phyloP scores from a whole-genome alignment of 2,113 vertebrate genomes.

The Gobio gobio region DNA sequence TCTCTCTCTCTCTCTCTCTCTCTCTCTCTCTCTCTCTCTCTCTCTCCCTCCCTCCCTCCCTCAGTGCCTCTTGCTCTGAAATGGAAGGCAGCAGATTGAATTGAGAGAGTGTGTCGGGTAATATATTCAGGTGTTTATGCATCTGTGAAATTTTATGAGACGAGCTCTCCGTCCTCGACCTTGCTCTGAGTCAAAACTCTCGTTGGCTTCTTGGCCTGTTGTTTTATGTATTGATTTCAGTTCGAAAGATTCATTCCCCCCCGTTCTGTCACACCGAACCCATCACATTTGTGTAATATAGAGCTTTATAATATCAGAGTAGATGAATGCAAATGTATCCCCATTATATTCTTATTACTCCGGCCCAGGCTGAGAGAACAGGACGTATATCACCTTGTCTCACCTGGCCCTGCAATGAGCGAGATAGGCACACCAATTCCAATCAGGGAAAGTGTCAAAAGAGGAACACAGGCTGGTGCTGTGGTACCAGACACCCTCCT shows the following conservation, averaged over 20 bases:
- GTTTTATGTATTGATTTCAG: slow-evolving; percentile 50
- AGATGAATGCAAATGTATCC: slow-evolving; percentile 21
- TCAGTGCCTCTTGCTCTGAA: background rate
- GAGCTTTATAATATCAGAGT: slow-evolving; percentile 40
- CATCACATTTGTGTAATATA: slow-evolving; percentile 44
- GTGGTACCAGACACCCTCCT: background rate
- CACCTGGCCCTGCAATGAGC: background rate
- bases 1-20: background rate
- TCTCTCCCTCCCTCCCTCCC: background rate
- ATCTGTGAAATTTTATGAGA: slow-evolving; percentile 44
- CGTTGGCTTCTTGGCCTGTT: slow-evolving; percentile 39
- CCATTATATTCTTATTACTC: slow-evolving; percentile 50
- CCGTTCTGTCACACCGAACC: slow-evolving; percentile 38
- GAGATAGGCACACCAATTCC: slow-evolving; percentile 31
- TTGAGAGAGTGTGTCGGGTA: background rate
- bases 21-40: background rate
- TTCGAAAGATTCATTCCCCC: slow-evolving; percentile 43
- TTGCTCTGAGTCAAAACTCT: slow-evolving; percentile 39
- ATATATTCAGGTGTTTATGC: slow-evolving; percentile 48
- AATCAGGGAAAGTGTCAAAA: slow-evolving; percentile 27
- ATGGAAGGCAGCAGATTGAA: slow-evolving; percentile 24
- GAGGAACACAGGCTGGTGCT: background rate
- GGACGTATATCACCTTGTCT: slow-evolving; percentile 33
- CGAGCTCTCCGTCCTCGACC: slow-evolving; percentile 27
- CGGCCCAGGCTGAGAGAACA: slow-evolving; percentile 32